A percentile compares a stretch with the other conserved stretches of the same genome.
Evolutionary conservation across 2,113 vertebrate species (phyloP).

Genomic region (Syngnathoides biaculeatus): DNA sequence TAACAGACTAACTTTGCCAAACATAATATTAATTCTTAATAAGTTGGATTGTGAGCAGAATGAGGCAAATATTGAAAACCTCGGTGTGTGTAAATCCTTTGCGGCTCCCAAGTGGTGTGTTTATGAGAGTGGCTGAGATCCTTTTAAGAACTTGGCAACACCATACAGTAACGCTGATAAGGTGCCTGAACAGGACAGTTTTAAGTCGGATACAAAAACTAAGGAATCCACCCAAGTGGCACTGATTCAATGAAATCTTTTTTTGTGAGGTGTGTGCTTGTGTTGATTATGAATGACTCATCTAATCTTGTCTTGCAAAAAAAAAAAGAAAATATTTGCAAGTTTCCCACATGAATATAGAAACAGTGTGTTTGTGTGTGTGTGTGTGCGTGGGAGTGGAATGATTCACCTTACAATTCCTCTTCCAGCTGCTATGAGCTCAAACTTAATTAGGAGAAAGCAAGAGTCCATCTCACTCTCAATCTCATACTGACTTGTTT

Average conservation of each 20-base stretch:
- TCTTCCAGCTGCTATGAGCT: slow-evolving; percentile 49
- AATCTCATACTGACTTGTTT: slow-evolving; percentile 39
- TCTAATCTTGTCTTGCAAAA: too few relatives aligned
- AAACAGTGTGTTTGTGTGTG: slow-evolving; percentile 40
- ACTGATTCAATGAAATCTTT: too few relatives aligned
- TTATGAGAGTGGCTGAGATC: slow-evolving; percentile 11
- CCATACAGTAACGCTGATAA: too few relatives aligned
- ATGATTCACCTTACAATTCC: slow-evolving; percentile 45
- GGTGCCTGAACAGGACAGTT: too few relatives aligned
- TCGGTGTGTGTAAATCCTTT: background rate
- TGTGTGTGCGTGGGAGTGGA: slow-evolving; percentile 30
- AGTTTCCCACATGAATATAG: too few relatives aligned
- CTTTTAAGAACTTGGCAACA: slow-evolving; percentile 34
- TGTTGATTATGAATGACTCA: too few relatives aligned
- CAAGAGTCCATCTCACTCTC: slow-evolving; percentile 26
- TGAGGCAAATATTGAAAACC: background rate
- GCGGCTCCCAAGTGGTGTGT: background rate
- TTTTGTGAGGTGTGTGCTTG: too few relatives aligned
- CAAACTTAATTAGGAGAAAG: slow-evolving; percentile 53
- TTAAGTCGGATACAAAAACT: too few relatives aligned
- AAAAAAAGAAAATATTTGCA: too few relatives aligned
- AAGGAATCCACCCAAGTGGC: too few relatives aligned
- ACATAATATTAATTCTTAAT: background rate
- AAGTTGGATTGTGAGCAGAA: background rate
- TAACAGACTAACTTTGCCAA: background rate